phyloP scores from a whole-genome alignment of 2,888 invertebrate genomes.

The Cremastobaeus sp. region DNA sequence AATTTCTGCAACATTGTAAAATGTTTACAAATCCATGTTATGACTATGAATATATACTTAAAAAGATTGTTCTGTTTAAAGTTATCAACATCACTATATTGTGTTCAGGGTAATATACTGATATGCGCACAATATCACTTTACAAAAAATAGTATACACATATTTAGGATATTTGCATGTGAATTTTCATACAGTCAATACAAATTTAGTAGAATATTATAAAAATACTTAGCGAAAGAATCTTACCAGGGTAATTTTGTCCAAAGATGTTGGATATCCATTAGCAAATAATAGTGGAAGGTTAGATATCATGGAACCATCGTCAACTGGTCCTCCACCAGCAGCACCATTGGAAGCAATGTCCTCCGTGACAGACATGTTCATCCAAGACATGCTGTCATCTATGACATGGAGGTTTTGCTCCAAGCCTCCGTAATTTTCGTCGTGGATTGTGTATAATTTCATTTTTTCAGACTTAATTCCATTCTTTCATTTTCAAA shows the following conservation, averaged over 20 bases:
- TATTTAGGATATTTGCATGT: too few species aligned
- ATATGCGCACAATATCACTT: too few species aligned
- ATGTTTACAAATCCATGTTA: too few species aligned
- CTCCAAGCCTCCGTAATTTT: slow-evolving; percentile 70
- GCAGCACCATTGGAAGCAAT: slow-evolving; percentile 60
- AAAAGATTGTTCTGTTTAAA: too few species aligned
- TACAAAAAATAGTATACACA: too few species aligned
- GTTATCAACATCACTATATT: too few species aligned
- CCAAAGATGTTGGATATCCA: slow-evolving; percentile 85
- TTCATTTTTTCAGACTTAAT: slow-evolving; percentile 69
- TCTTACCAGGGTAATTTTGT: slow-evolving; percentile 80
- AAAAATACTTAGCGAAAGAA: not conserved
- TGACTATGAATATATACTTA: too few species aligned
- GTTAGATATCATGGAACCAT: slow-evolving; percentile 83
- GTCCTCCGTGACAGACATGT: slow-evolving; percentile 70
- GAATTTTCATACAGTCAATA: too few species aligned
- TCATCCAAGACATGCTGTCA: slow-evolving; percentile 58
- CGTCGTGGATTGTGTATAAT: slow-evolving; percentile 72
- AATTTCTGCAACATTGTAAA: too few species aligned
- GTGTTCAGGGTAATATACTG: too few species aligned
- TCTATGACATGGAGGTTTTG: slow-evolving; percentile 69
- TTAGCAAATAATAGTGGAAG: slow-evolving; percentile 85
- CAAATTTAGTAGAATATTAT: too few species aligned
- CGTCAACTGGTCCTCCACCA: slow-evolving; percentile 66
- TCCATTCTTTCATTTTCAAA: slow-evolving; percentile 57